phyloP scores from a whole-genome alignment of 2,888 invertebrate species.

The Ectobius pallidus region DNA sequence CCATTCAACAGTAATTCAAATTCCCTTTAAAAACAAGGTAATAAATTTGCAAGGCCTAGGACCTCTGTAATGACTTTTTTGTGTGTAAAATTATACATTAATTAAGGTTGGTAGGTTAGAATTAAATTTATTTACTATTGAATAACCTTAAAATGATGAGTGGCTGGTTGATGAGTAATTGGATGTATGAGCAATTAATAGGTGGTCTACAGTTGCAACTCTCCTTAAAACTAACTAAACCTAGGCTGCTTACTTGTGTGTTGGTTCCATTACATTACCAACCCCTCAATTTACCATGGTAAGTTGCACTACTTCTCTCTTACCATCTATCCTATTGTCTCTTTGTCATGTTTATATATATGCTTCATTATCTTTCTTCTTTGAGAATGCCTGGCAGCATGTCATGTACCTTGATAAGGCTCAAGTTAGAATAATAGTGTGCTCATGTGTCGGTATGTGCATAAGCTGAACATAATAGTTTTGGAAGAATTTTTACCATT shows the following conservation, averaged over 20 bases:
- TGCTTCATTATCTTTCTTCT: conserved; percentile 23
- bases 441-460: no score
- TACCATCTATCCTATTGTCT: conserved; percentile 34
- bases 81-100: no score
- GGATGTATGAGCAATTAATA: conserved; percentile 10
- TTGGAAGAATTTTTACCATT: no score
- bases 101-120: no score
- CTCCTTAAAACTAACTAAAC: conserved; percentile 19
- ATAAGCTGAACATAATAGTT: no score
- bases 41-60: no score
- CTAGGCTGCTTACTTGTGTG: conserved; percentile 25
- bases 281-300: conserved; percentile 25
- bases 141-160: conserved; percentile 1
- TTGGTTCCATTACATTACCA: conserved; percentile 21
- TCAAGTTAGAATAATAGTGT: conserved; percentile 4
- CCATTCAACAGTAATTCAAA: no score
- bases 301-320: conserved; percentile 36
- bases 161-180: background rate
- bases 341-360: background rate
- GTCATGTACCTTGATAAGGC: background rate
- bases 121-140: background rate
- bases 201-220: conserved; percentile 15
- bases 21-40: no score
- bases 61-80: no score
- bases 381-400: conserved; percentile 20